Percentiles rank a stretch among this genome's conserved stretches.
These are phyloP conservation scores for Chitala chitala DNA, from an alignment of 2,113 vertebrate species.

Conservation along the genomic window DNA sequence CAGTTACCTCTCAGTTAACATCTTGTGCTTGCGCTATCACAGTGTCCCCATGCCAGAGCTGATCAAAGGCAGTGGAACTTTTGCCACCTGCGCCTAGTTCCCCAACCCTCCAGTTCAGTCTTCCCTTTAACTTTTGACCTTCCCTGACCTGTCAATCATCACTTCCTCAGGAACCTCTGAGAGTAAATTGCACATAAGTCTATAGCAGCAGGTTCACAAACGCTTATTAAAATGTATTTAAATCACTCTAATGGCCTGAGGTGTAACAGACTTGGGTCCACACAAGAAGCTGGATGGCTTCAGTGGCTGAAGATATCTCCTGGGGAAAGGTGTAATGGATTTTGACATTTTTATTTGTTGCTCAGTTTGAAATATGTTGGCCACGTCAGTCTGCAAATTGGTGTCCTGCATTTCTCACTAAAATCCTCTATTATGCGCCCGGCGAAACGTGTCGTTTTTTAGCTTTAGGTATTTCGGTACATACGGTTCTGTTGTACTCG, in stretches of 20 bases:
- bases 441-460: not conserved
- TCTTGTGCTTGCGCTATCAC: not conserved
- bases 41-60: not conserved
- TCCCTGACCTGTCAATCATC: no score
- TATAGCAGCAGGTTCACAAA: no score
- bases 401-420: not conserved
- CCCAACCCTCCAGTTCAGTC: not conserved
- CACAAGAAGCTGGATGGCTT: not conserved
- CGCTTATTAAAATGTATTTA: no score
- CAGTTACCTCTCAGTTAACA: no score
- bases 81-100: not conserved
- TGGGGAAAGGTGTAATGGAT: not conserved
- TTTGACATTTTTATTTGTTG: not conserved
- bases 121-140: not conserved
- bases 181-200: no score
- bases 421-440: not conserved
- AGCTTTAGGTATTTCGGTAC: no score
- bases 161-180: no score
- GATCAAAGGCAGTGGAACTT: not conserved
- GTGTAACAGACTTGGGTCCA: no score
- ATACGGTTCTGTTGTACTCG: not conserved
- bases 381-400: not conserved
- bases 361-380: no score
- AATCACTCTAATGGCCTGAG: not conserved
- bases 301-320: not conserved